Conservation (phyloP, 2,113 vertebrate genomes). For the Rissa tridactyla region DNA sequence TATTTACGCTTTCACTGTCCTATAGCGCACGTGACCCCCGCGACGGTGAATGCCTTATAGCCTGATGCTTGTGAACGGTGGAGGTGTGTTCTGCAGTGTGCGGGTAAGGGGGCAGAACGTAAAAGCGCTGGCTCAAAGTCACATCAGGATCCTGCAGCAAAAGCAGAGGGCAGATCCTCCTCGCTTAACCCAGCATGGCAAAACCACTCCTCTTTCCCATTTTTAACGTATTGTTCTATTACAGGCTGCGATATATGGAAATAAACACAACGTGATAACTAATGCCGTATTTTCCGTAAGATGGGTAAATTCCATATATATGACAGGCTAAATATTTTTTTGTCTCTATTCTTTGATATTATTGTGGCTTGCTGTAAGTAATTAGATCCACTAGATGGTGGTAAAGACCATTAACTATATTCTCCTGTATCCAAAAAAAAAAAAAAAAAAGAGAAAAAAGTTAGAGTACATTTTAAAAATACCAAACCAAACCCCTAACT, state of each 20-base stretch:
- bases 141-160: accelerated
- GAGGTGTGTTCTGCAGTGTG: not conserved
- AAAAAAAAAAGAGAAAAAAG: not conserved
- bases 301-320: not conserved
- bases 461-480: not conserved
- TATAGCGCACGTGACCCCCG: accelerated
- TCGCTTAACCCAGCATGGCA: not conserved
- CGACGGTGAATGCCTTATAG: accelerated
- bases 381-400: slow-evolving; percentile 77
- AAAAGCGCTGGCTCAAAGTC: not conserved
- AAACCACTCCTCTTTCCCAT: not conserved
- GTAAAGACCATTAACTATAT: slow-evolving; percentile 69
- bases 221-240: not conserved
- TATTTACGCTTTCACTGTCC: not conserved
- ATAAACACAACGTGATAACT: not conserved
- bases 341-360: accelerated
- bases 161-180: not conserved
- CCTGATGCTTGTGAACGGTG: not conserved
- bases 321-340: not conserved
- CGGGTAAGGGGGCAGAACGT: not conserved
- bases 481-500: not conserved
- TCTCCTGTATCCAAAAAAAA: not conserved
- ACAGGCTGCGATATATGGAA: accelerated
- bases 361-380: slow-evolving; percentile 35
- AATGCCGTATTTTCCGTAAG: not conserved